Conservation (phyloP, 2,113 vertebrate genomes). For the Rousettus leschenaultii region DNA sequence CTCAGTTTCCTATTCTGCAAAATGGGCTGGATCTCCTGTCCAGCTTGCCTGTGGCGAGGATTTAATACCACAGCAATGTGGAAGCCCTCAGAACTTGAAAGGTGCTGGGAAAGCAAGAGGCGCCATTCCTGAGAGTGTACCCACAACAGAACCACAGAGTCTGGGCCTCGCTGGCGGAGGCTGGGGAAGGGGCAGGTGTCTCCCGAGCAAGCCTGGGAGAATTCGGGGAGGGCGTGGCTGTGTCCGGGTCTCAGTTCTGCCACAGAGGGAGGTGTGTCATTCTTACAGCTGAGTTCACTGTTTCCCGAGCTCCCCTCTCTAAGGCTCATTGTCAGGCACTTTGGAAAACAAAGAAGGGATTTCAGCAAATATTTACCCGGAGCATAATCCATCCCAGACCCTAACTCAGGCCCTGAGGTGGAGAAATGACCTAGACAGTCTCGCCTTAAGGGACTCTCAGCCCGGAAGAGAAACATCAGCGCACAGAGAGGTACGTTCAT, state of each 20-base stretch:
- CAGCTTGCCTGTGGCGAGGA: neutral
- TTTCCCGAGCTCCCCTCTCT: neutral
- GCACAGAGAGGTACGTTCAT: neutral
- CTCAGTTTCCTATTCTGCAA: neutral
- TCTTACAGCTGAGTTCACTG: neutral
- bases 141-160: neutral
- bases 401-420: accelerated
- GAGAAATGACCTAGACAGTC: neutral
- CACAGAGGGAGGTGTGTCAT: neutral
- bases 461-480: neutral
- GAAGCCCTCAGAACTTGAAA: neutral
- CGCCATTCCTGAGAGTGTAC: neutral
- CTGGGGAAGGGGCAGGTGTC: neutral
- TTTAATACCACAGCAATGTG: neutral
- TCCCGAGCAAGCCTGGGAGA: slow-evolving; percentile 84
- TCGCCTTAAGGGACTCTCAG: neutral
- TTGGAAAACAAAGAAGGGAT: neutral
- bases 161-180: neutral
- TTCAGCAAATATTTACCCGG: neutral
- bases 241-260: slow-evolving; percentile 59
- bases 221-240: slow-evolving; percentile 81
- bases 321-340: neutral
- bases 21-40: neutral
- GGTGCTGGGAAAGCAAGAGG: neutral
- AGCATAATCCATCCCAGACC: neutral